Base-by-base conservation (phyloP, 2,888 invertebrate species). In the Anodontia alba region DNA sequence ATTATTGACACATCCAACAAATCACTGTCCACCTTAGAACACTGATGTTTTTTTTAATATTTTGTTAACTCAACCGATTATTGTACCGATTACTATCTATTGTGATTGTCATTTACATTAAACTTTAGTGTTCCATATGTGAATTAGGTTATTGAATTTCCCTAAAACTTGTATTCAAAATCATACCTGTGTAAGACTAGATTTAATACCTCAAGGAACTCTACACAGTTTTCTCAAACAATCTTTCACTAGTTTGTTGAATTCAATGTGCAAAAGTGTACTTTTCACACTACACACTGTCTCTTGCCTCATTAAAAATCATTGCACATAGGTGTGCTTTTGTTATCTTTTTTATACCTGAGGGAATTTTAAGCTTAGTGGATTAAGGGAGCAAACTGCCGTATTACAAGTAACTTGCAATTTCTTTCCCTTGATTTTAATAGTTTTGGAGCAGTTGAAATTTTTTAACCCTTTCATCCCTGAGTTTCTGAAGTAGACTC, bases 31-130 rank as follows among this genome's bases (percentile, higher is more conserved):
- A 62, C 62, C 10, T 57, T 57, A 26, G 29, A 57, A 23, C 57
- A 57, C 29, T 26, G 57, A 57, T 57, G 49, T 15, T 46, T 46
- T 38, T 54, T 54, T 26, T 23, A 54, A 8, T 23, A 26, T 54
- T 33, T 62, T 62, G 62, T 62, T 31, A 33, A 62, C 33, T 33
- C 62, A 62, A 33, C 33, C 62, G 33, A 33, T 62, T 62, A 62
- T 62, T 17, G 33, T n/a, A 62, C 62, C 7, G 62, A 62, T 62
- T 33, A 23, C 33, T 33, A 62, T 62, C 62, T 62, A 10, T 12
- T 62, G 12, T 17, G 17, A 33, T 62, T 62, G 62, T 62, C 62
- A 62, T 62, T 62, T 33, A 62, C 62, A 62, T 62, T 62, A 33
- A 33, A 62, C 62, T 29, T 20, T 2, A 23, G 57, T 29, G 31